Conservation (phyloP, 2,888 invertebrate genomes). For the Pecten maximus region DNA sequence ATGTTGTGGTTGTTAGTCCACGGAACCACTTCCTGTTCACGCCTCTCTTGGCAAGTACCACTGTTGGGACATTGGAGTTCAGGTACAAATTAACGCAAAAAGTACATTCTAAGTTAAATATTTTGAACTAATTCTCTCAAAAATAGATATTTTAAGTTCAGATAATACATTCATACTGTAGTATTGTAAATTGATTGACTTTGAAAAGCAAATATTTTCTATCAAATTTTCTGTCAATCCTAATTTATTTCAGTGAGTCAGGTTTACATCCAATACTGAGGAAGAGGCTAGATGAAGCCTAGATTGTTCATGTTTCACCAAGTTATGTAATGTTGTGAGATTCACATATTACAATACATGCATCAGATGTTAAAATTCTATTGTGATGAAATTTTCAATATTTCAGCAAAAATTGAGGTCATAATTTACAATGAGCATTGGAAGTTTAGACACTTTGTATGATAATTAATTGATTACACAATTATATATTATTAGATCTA, state of each 20-base stretch:
- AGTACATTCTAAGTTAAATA: neutral
- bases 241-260: too few species aligned
- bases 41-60: conserved; percentile 82
- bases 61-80: conserved; percentile 83
- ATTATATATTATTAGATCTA: conserved; percentile 76
- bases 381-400: neutral
- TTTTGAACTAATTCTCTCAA: neutral
- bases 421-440: too few species aligned
- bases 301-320: too few species aligned
- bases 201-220: too few species aligned
- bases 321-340: too few species aligned
- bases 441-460: neutral
- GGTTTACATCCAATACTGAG: too few species aligned
- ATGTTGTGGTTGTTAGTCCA: conserved; percentile 82
- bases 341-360: neutral
- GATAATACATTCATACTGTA: too few species aligned
- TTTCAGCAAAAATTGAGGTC: too few species aligned
- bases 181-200: too few species aligned
- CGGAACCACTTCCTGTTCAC: conserved; percentile 83
- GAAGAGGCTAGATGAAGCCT: too few species aligned
- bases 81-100: conserved; percentile 68
- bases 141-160: too few species aligned
- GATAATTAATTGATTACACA: neutral
- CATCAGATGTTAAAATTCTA: neutral
- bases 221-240: too few species aligned